Evolutionary conservation across 2,797 vertebrate species (phyloP).

Genomic region (Falco novaeseelandiae): DNA sequence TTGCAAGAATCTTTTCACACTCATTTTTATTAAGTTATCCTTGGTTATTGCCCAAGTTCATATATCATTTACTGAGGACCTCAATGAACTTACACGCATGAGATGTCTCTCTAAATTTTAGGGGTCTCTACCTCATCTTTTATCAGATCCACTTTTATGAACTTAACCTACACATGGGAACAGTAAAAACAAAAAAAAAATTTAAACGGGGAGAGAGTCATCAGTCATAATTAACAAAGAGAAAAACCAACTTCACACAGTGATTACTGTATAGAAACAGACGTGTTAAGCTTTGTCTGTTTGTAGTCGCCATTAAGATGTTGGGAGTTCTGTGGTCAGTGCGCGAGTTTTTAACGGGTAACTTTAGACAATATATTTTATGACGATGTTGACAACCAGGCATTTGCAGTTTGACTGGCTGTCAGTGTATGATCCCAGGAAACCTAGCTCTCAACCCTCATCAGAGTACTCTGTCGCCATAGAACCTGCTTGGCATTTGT

Average conservation of each 20-base stretch:
- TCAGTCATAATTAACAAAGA: neutral
- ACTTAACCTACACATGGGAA: neutral
- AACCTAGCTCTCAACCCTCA: neutral
- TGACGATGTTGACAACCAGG: neutral
- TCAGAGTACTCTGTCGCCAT: neutral
- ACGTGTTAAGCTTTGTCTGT: neutral
- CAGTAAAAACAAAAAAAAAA: neutral
- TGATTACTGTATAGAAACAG: neutral
- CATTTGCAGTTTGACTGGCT: neutral
- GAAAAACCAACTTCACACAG: neutral
- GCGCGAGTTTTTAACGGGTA: neutral
- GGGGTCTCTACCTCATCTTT: neutral
- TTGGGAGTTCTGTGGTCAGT: neutral
- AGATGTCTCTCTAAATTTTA: neutral
- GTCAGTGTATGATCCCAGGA: neutral
- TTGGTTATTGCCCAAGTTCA: neutral
- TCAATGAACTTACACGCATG: neutral
- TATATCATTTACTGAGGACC: too few relatives aligned
- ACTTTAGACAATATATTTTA: neutral
- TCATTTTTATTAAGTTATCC: neutral
- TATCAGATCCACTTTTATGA: neutral
- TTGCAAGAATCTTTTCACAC: neutral
- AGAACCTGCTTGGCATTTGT: neutral
- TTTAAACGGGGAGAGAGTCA: neutral
- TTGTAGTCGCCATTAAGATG: neutral